Evolutionary conservation across 2,888 invertebrate species (phyloP).

Genomic region (Acleris literana): DNA sequence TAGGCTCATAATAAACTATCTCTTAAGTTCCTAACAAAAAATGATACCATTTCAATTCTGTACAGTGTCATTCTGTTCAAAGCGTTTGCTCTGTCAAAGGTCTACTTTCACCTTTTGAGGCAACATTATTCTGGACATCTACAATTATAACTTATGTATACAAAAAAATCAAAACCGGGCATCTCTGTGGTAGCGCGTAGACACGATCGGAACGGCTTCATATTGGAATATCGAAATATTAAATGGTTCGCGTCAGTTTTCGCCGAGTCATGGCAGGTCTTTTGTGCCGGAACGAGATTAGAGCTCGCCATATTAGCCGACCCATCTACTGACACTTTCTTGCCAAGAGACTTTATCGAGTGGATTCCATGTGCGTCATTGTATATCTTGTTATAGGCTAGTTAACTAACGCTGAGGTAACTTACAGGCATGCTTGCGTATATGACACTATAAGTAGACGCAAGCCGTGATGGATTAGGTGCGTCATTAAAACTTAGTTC

Average conservation of each 20-base stretch:
- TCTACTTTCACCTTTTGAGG: constrained; percentile 42
- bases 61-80: no score
- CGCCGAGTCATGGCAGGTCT: constrained; percentile 78
- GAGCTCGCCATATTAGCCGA: constrained; percentile 73
- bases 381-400: constrained; percentile 5
- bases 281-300: constrained; percentile 77
- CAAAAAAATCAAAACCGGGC: no score
- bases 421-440: no score
- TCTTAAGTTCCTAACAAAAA: no score
- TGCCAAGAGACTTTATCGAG: constrained; percentile 46
- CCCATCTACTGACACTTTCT: constrained; percentile 61
- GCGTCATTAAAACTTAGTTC: no score
- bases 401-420: no score
- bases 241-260: constrained; percentile 77
- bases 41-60: no score
- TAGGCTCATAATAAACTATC: no score
- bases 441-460: no score
- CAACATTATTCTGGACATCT: constrained; percentile 68
- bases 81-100: no score
- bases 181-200: constrained; percentile 38
- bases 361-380: constrained; percentile 52
- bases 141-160: neutral
- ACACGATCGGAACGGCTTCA: constrained; percentile 53
- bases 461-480: no score
- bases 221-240: constrained; percentile 79